Base-by-base conservation (phyloP, 2,797 vertebrate genomes). In the Silurus lanzhouensis region DNA sequence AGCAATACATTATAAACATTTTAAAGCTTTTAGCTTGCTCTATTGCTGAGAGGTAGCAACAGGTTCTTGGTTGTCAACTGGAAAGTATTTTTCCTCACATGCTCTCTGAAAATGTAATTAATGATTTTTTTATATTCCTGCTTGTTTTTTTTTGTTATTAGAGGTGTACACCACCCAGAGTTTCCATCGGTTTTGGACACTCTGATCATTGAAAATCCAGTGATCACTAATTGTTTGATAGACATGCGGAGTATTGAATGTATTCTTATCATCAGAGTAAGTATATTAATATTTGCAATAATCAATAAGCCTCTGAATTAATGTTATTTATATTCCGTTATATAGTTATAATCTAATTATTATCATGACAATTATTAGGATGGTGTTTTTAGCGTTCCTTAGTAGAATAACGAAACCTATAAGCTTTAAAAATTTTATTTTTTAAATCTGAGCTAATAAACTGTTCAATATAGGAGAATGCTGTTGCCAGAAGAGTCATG, bases 201-300 rank as follows among this genome's bases (percentile, higher is more conserved):
- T 13, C 86, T 94, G 74, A 89, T 83, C 44, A 89, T 91, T 27
- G 83, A 91, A 0, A 92, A 82, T 79, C 91, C 93, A 0, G 91
- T 93, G 38, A 88, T 95, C 86, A 85, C 91, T 60, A 94, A 94
- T 91, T 93, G 92, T 68, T 90, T 94, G 70, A 92, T 94, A 81
- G 94, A 95, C 63, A 94, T 93, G 93, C 91, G 93, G 77, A 89
- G 91, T 58, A 92, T 94, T 48, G 93, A 95, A 84, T 91, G 91
- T 3, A 88, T 94, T 68, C 90, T 91, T 63, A 27, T 92, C 19
- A 90, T 91, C 63, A 91, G 84, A 88, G 91, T 92, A 84, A 90
- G 89, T 86, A 17, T 10, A n/a, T 75, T 68, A 17, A 31, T 25
- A 75, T 31, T 63, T 86, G 77, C 44, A 7, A 38, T 6, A 57